These are phyloP conservation scores for Orbicella faveolata DNA, from an alignment of 64 coral and sea anemone species.

Conservation along the genomic window DNA sequence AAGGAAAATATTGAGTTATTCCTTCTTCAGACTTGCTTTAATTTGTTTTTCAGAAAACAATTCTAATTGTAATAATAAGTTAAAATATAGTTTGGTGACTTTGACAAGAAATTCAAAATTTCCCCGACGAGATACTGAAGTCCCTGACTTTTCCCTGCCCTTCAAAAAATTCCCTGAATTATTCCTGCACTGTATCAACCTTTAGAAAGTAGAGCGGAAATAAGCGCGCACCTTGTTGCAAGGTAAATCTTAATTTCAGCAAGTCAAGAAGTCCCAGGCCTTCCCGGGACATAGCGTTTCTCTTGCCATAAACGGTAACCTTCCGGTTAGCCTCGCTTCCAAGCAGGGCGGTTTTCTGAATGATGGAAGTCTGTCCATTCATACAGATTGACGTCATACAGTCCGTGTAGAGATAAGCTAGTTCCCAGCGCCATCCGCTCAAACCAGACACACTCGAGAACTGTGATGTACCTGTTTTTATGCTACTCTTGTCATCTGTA, in stretches of 20 bases:
- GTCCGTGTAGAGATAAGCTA: conserved; percentile 78
- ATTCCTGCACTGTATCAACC: too few species aligned
- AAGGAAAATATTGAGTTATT: too few species aligned
- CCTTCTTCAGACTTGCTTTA: too few species aligned
- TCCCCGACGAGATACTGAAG: too few species aligned
- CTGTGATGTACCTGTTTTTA: conserved; percentile 57
- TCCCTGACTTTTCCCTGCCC: too few species aligned
- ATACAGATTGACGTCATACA: conserved; percentile 82
- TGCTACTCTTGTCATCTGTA: conserved; percentile 14
- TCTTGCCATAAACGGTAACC: conserved; percentile 54
- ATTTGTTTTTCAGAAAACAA: too few species aligned
- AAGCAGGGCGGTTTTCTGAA: conserved; percentile 84
- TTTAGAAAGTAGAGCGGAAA: too few species aligned
- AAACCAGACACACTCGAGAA: conserved; percentile 53
- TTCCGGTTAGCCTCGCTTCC: conserved; percentile 66
- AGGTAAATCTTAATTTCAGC: conserved; percentile 69
- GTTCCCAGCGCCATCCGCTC: conserved; percentile 89
- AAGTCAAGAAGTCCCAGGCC: conserved; percentile 71
- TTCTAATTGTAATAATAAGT: too few species aligned
- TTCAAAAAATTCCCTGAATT: too few species aligned
- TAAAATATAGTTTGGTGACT: too few species aligned
- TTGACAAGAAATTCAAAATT: too few species aligned
- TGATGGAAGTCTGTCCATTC: conserved; percentile 68
- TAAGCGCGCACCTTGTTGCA: conserved; percentile 33
- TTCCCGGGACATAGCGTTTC: conserved; percentile 1